A percentile compares a stretch with the other conserved stretches of the same genome.
Evolutionary conservation across 2,888 invertebrate genomes (phyloP).

Genomic region (Xylota sylvarum): DNA sequence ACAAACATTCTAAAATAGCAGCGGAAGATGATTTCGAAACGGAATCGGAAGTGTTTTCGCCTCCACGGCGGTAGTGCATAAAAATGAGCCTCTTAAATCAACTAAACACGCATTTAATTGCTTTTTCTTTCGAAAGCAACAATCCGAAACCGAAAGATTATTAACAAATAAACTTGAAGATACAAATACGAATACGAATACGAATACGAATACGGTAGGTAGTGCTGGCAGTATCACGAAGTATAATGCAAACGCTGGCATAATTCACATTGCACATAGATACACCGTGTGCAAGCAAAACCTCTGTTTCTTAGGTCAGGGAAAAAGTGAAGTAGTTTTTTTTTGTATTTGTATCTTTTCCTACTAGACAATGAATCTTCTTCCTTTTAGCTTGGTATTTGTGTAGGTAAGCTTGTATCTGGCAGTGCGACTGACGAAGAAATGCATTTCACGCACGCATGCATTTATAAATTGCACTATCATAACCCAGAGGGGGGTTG

Average conservation of each 20-base stretch:
- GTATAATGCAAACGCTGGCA: constrained; percentile 36
- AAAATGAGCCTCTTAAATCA: constrained; percentile 33
- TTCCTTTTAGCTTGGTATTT: constrained; percentile 10
- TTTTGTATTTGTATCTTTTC: constrained; percentile 3
- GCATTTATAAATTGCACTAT: constrained; percentile 60
- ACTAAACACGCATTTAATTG: constrained; percentile 59
- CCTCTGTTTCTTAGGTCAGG: constrained; percentile 42
- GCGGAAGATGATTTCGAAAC: constrained; percentile 5
- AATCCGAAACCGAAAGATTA: constrained; percentile 58
- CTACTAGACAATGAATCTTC: constrained; percentile 21
- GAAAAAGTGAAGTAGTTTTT: constrained; percentile 29
- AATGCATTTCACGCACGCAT: constrained; percentile 74
- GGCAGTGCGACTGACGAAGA: constrained; percentile 29
- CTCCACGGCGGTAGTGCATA: constrained; percentile 10
- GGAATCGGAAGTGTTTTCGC: constrained; percentile 37
- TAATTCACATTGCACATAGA: constrained; percentile 22
- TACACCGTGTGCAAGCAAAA: constrained; percentile 23
- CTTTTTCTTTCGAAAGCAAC: constrained; percentile 75
- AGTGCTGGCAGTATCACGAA: not conserved
- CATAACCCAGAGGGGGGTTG: not conserved
- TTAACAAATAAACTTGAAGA: constrained; percentile 54
- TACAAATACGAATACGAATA: constrained; percentile 55
- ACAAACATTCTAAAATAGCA: constrained; percentile 16
- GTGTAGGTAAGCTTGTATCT: constrained; percentile 3
- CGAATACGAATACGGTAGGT: constrained; percentile 37